phyloP scores from a whole-genome alignment of 2,888 invertebrate species.

The Listrodromus nycthemerus region DNA sequence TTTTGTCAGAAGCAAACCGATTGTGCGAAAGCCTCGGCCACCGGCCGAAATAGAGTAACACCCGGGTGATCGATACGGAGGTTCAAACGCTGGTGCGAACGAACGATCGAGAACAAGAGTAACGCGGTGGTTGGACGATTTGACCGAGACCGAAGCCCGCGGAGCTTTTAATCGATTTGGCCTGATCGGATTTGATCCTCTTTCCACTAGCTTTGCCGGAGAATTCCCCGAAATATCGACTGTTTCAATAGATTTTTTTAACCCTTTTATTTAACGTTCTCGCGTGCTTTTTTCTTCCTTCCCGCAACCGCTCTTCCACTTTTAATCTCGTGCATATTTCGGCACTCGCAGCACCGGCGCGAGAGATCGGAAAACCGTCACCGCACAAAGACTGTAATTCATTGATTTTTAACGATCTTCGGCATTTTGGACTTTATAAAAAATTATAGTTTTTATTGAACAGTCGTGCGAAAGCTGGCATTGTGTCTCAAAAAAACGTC shows the following conservation, averaged over 20 bases:
- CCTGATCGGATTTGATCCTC: constrained; percentile 18
- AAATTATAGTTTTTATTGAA: too few relatives aligned
- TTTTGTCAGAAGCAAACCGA: constrained; percentile 26
- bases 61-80: constrained; percentile 31
- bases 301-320: neutral
- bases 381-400: neutral
- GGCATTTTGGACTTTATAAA: neutral
- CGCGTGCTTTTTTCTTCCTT: neutral
- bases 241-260: neutral
- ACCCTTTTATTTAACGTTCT: neutral
- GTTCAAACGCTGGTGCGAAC: constrained; percentile 32
- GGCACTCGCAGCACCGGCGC: neutral
- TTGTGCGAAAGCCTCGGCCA: constrained; percentile 2
- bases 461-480: neutral
- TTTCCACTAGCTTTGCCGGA: neutral
- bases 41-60: constrained; percentile 47
- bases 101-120: constrained; percentile 36
- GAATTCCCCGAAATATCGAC: constrained; percentile 1
- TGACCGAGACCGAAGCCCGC: constrained; percentile 10
- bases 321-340: neutral
- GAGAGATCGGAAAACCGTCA: neutral
- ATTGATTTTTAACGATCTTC: neutral
- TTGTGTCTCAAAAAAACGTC: neutral
- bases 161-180: constrained; percentile 39
- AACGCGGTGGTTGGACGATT: constrained; percentile 19